phyloP scores from a whole-genome alignment of 2,888 invertebrate species.

The Cheilosia variabilis region DNA sequence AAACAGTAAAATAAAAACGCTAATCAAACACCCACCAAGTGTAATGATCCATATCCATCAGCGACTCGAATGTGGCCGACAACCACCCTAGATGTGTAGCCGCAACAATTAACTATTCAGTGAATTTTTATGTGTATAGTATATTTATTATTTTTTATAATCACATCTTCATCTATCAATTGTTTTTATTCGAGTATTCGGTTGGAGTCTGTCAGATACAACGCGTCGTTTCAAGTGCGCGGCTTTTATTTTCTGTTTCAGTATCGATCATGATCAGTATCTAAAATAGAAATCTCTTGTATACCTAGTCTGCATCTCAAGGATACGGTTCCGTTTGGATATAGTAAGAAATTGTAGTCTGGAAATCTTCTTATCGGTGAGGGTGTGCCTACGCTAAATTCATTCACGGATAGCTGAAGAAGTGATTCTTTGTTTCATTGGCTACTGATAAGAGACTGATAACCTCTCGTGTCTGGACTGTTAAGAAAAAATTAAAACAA shows the following conservation, averaged over 20 bases:
- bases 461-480: constrained; percentile 5
- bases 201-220: not conserved
- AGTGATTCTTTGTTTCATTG: not conserved
- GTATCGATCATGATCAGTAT: not conserved
- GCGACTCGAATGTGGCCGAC: not conserved
- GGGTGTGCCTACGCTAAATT: not conserved
- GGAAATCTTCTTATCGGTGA: not conserved
- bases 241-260: not conserved
- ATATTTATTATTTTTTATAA: not conserved
- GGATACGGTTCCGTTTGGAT: too few relatives aligned
- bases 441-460: constrained; percentile 2
- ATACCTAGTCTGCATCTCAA: too few relatives aligned
- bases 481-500: not conserved
- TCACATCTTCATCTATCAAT: constrained; percentile 12
- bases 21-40: constrained; percentile 6
- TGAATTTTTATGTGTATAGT: not conserved
- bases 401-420: not conserved
- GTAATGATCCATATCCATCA: not conserved
- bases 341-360: not conserved
- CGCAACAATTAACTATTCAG: constrained; percentile 2
- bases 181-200: constrained; percentile 10
- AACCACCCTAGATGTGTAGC: constrained; percentile 6
- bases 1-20: not conserved
- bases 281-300: not conserved
- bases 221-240: not conserved